phyloP scores from a whole-genome alignment of 1,140 invertebrate species.

The Apis dorsata region DNA sequence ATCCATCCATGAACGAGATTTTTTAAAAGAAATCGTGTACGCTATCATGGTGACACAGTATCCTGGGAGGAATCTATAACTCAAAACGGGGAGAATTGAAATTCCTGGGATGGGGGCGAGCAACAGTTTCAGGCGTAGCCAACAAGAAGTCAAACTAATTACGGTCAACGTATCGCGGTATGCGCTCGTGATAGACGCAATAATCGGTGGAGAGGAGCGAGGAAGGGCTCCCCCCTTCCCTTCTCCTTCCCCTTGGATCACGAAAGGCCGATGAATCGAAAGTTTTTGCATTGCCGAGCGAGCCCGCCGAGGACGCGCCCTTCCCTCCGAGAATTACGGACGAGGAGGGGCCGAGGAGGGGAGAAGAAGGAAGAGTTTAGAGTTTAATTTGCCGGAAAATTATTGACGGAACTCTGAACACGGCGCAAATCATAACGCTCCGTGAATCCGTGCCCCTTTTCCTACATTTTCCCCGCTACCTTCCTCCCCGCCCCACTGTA shows the following conservation, averaged over 20 bases:
- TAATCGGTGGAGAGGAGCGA: conserved; percentile 31
- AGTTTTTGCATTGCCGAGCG: conserved; percentile 47
- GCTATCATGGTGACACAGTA: too few relatives aligned
- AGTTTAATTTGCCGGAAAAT: conserved; percentile 79
- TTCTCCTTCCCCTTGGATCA: not conserved
- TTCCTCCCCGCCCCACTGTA: not conserved
- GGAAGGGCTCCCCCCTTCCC: not conserved
- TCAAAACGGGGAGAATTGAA: not conserved
- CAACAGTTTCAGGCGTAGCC: too few relatives aligned
- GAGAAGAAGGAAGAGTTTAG: conserved; percentile 57
- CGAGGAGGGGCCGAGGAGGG: not conserved
- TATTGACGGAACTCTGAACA: conserved; percentile 77
- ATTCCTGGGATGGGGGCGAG: too few relatives aligned
- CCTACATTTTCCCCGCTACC: not conserved
- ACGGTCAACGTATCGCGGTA: not conserved
- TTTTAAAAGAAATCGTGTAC: too few relatives aligned
- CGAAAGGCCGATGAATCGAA: conserved; percentile 54
- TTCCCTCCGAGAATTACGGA: conserved; percentile 54
- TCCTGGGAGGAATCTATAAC: too few relatives aligned
- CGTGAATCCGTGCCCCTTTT: conserved; percentile 71
- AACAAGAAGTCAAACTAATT: not conserved
- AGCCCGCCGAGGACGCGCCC: not conserved
- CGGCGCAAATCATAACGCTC: conserved; percentile 78
- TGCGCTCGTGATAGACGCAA: not conserved
- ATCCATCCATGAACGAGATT: too few relatives aligned